phyloP scores from a whole-genome alignment of 2,888 invertebrate species.

The Tuta absoluta region DNA sequence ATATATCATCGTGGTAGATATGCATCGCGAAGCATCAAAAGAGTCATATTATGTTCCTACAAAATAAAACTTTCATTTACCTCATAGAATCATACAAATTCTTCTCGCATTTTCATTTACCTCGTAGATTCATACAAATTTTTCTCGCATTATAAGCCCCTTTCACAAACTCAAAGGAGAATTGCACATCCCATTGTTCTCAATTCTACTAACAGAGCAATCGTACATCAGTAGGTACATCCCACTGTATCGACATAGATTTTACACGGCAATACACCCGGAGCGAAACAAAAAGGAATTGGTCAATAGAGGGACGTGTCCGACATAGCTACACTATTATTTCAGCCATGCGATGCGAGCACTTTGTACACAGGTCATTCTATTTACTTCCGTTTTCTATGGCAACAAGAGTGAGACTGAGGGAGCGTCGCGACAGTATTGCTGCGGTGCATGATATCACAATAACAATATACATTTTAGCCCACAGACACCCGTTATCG shows the following conservation, averaged over 20 bases:
- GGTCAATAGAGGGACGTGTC: conserved; percentile 1
- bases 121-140: too few species aligned
- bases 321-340: conserved; percentile 4
- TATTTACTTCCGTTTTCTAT: conserved; percentile 9
- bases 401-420: conserved; percentile 35
- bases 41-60: too few species aligned
- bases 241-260: neutral
- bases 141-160: neutral
- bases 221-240: neutral
- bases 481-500: conserved; percentile 53
- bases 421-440: conserved; percentile 47
- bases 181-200: neutral
- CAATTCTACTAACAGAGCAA: conserved; percentile 1
- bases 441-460: conserved; percentile 53
- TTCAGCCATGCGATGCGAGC: neutral
- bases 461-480: conserved; percentile 59
- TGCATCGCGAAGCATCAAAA: too few species aligned
- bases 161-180: neutral
- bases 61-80: too few species aligned
- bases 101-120: too few species aligned
- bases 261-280: conserved; percentile 5
- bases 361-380: neutral
- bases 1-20: neutral
- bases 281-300: conserved; percentile 7
- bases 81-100: too few species aligned